Percentiles rank a stretch among this genome's conserved stretches.
Evolutionary conservation across 2,797 vertebrate species (phyloP).

Genomic region (Triplophysa bombifrons): DNA sequence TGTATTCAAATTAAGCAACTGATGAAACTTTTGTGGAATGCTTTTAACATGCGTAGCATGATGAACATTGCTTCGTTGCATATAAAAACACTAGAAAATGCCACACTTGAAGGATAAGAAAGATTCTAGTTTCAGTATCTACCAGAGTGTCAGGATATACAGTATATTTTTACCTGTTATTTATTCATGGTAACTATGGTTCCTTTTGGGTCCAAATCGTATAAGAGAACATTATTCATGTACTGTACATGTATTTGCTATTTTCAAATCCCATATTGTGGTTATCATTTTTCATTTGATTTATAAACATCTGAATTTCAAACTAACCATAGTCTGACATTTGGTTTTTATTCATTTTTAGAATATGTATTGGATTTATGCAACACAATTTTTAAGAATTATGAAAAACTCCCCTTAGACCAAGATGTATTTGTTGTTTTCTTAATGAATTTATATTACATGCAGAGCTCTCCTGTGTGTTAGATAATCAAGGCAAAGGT

Average conservation of each 20-base stretch:
- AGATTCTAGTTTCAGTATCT: slow-evolving; percentile 17
- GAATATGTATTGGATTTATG: background rate
- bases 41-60: slow-evolving; percentile 38
- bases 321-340: slow-evolving; percentile 1
- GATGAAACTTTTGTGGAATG: background rate
- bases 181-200: slow-evolving; percentile 54
- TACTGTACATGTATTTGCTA: slow-evolving; percentile 64
- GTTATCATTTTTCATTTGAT: slow-evolving; percentile 61
- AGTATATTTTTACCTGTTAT: slow-evolving; percentile 51
- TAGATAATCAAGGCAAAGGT: too few species aligned
- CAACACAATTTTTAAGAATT: background rate
- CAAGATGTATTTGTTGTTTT: background rate
- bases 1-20: slow-evolving; percentile 29
- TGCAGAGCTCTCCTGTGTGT: too few species aligned
- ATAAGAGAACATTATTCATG: slow-evolving; percentile 45
- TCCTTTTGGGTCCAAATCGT: slow-evolving; percentile 54
- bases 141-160: slow-evolving; percentile 35
- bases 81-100: slow-evolving; percentile 50
- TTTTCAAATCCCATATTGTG: slow-evolving; percentile 63
- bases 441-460: too few species aligned
- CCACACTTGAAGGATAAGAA: slow-evolving; percentile 41
- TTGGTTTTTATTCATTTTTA: slow-evolving; percentile 22
- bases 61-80: slow-evolving; percentile 44
- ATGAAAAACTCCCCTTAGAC: too few species aligned
- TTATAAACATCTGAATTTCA: slow-evolving; percentile 58